A percentile compares a stretch with the other conserved stretches of the same genome.
These are phyloP conservation scores for Eupithecia dodoneata DNA, from an alignment of 2,888 invertebrate genomes.

Conservation along the genomic window DNA sequence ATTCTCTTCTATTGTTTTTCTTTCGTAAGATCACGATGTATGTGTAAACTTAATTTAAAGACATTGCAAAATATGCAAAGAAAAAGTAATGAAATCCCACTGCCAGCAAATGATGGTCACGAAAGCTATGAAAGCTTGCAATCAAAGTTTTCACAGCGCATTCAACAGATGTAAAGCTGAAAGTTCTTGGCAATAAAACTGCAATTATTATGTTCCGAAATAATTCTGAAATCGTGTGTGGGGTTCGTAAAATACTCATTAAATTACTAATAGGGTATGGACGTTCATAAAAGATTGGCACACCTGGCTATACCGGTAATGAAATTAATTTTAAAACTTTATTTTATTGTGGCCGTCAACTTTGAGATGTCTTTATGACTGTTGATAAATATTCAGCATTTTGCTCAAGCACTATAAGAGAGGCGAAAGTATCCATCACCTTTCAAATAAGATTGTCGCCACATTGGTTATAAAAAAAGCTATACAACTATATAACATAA, in stretches of 20 bases:
- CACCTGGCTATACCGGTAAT: constrained; percentile 15
- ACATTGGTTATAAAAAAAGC: background rate
- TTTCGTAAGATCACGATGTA: background rate
- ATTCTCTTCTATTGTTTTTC: background rate
- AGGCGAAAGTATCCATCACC: background rate
- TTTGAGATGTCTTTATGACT: constrained; percentile 9
- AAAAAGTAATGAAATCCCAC: background rate
- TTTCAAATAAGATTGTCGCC: background rate
- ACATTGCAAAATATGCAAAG: background rate
- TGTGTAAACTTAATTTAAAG: background rate
- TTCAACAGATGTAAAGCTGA: constrained; percentile 2
- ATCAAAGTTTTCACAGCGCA: background rate
- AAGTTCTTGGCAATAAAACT: constrained; percentile 3
- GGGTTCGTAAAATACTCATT: constrained; percentile 17
- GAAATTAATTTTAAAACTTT: constrained; percentile 10
- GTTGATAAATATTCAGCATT: constrained; percentile 12
- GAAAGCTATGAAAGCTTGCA: background rate
- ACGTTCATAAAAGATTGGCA: constrained; percentile 22
- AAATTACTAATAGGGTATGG: constrained; percentile 20
- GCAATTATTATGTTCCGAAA: constrained; percentile 6
- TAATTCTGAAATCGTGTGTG: constrained; percentile 17
- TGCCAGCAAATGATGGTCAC: background rate
- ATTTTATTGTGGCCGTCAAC: constrained; percentile 7
- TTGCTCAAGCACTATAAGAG: background rate
- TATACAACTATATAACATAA: too few species aligned